phyloP scores from a whole-genome alignment of 2,888 invertebrate species.

The Melolontha melolontha region DNA sequence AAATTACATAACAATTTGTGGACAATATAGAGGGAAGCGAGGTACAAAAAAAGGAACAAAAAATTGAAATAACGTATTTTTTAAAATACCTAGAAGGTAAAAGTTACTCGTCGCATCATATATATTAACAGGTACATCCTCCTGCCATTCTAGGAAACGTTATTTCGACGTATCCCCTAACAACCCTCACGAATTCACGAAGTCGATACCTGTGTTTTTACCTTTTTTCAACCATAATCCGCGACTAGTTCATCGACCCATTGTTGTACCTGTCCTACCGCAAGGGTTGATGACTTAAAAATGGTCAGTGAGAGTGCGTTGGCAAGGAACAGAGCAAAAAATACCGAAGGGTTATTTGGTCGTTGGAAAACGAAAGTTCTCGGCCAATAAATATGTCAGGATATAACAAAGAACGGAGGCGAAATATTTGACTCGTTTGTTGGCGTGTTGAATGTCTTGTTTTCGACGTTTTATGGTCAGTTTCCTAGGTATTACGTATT shows the following conservation, averaged over 20 bases:
- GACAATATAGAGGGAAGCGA: too few species aligned
- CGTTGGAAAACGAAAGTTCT: conserved; percentile 34
- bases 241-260: conserved; percentile 51
- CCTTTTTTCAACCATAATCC: conserved; percentile 46
- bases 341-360: conserved; percentile 25
- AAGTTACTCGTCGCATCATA: too few species aligned
- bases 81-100: too few species aligned
- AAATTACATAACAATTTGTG: too few species aligned
- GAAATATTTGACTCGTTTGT: neutral
- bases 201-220: conserved; percentile 51
- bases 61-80: too few species aligned
- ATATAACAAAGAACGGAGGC: conserved; percentile 1
- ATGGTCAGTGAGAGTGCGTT: conserved; percentile 47
- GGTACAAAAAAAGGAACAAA: too few species aligned
- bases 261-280: conserved; percentile 52
- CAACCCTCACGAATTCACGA: conserved; percentile 41
- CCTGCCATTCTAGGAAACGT: conserved; percentile 42
- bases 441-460: neutral
- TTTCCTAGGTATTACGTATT: neutral
- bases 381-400: conserved; percentile 25
- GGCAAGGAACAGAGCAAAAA: conserved; percentile 15
- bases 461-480: neutral
- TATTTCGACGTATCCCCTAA: conserved; percentile 38
- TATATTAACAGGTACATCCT: conserved; percentile 40
- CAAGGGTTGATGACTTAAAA: conserved; percentile 54